Evolutionary conservation across 2,113 vertebrate genomes (phyloP).

Genomic region (Strix uralensis): DNA sequence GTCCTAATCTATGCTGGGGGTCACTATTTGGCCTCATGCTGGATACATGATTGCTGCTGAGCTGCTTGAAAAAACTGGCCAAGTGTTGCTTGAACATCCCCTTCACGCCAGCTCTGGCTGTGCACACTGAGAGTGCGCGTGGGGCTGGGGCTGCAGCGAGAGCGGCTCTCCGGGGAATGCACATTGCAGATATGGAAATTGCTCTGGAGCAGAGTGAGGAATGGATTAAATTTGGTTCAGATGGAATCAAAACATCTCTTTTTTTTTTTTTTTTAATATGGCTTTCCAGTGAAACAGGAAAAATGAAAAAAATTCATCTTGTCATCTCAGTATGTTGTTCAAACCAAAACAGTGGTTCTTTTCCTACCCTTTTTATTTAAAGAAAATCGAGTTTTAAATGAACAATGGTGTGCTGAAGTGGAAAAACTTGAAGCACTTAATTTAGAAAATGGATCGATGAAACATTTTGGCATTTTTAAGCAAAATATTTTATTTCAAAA

Average conservation of each 20-base stretch:
- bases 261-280: neutral
- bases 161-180: neutral
- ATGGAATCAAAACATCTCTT: neutral
- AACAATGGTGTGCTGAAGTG: neutral
- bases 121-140: accelerated
- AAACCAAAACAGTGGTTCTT: neutral
- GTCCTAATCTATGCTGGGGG: neutral
- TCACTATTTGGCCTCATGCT: neutral
- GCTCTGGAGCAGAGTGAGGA: neutral
- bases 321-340: neutral
- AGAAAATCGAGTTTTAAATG: neutral
- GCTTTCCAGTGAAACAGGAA: neutral
- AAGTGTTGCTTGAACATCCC: neutral
- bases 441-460: slow-evolving; percentile 14
- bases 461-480: slow-evolving; percentile 32
- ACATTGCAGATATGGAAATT: neutral
- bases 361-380: neutral
- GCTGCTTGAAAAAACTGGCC: neutral
- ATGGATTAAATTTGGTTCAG: slow-evolving; percentile 2
- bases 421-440: slow-evolving; percentile 37
- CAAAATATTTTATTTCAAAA: slow-evolving; percentile 24
- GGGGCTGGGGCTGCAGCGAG: neutral
- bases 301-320: slow-evolving; percentile 38
- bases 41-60: neutral
- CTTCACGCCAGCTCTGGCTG: neutral